These are phyloP conservation scores for Alces alces DNA, from an alignment of 2,113 vertebrate genomes.

Conservation along the genomic window DNA sequence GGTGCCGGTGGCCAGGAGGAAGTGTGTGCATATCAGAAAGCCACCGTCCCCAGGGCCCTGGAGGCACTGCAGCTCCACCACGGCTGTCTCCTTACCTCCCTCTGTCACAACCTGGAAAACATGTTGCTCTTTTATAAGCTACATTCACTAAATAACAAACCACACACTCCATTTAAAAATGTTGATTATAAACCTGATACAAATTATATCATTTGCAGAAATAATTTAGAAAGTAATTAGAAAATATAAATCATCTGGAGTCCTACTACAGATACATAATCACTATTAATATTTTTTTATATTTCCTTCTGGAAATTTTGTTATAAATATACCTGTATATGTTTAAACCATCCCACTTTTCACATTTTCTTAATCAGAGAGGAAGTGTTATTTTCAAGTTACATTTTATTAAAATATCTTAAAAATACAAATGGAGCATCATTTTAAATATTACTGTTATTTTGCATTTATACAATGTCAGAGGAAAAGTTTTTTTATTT, in stretches of 20 bases:
- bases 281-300: not conserved
- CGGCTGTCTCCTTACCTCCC: conserved; percentile 4
- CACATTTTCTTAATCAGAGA: not conserved
- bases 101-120: conserved; percentile 46
- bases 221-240: not conserved
- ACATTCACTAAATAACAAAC: not conserved
- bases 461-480: not conserved
- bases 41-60: not conserved
- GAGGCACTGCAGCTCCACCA: conserved; percentile 85
- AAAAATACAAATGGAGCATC: not conserved
- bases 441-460: not conserved
- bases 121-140: not conserved
- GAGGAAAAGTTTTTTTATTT: not conserved
- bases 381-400: not conserved
- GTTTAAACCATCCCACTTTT: not conserved
- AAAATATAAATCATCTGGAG: not conserved
- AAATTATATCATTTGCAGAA: not conserved
- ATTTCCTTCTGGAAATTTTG: not conserved
- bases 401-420: not conserved
- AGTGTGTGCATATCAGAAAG: conserved; percentile 77
- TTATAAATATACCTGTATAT: not conserved
- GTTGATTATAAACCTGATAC: not conserved
- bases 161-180: not conserved
- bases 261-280: not conserved
- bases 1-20: conserved; percentile 51